phyloP scores from a whole-genome alignment of 2,888 invertebrate species.

The Cheilosia soror region DNA sequence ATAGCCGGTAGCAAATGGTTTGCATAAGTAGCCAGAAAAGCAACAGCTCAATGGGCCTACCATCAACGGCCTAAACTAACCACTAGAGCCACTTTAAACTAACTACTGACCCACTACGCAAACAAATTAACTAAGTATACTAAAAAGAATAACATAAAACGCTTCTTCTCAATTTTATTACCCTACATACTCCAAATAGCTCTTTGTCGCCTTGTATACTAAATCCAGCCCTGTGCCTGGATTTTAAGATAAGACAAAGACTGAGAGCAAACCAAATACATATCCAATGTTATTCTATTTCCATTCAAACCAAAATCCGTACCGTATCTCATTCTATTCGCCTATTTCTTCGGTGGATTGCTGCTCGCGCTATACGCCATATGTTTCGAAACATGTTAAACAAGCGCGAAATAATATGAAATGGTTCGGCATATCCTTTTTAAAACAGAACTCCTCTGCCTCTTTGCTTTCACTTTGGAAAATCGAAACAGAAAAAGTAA shows the following conservation, averaged over 20 bases:
- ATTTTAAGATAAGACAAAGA: background rate
- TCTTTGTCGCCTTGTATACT: background rate
- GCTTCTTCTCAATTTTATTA: no score
- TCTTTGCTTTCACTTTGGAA: conserved; percentile 60
- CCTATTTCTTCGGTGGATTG: conserved; percentile 1
- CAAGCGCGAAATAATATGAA: conserved; percentile 75
- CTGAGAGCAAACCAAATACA: conserved; percentile 19
- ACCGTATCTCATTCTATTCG: background rate
- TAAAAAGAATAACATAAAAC: no score
- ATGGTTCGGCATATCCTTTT: conserved; percentile 50
- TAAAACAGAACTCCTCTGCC: conserved; percentile 6
- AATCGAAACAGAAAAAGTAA: conserved; percentile 71
- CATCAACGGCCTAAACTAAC: no score
- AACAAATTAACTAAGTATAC: no score
- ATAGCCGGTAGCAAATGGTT: no score
- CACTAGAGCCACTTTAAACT: no score
- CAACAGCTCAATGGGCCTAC: no score
- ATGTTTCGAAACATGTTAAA: conserved; percentile 69
- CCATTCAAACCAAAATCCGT: conserved; percentile 44
- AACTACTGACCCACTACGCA: no score
- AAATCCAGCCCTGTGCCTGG: conserved; percentile 34
- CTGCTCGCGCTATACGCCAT: conserved; percentile 41
- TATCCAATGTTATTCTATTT: conserved; percentile 43
- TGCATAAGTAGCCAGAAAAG: no score
- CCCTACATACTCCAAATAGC: background rate